These are phyloP conservation scores for Neoscelio sp. DNA, from an alignment of 2,888 invertebrate genomes.

Conservation along the genomic window DNA sequence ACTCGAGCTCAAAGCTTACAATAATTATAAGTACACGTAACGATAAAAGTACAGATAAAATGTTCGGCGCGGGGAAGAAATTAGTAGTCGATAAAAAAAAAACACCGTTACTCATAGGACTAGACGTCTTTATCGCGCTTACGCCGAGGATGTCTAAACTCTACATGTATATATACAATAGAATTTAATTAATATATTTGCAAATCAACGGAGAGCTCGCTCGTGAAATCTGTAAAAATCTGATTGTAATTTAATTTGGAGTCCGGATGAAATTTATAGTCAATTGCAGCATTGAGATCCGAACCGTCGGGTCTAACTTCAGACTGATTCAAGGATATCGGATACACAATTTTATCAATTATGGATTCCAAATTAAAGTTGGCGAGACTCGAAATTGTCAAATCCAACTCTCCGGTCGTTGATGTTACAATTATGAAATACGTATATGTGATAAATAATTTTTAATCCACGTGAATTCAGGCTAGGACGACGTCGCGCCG, in stretches of 20 bases:
- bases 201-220: constrained; percentile 74
- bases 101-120: constrained; percentile 71
- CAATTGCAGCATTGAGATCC: constrained; percentile 7
- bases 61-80: constrained; percentile 57
- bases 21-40: constrained; percentile 73
- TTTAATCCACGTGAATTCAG: constrained; percentile 76
- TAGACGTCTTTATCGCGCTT: constrained; percentile 77
- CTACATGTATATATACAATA: constrained; percentile 76
- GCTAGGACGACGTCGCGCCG: constrained; percentile 74
- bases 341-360: constrained; percentile 14
- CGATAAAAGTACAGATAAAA: constrained; percentile 47
- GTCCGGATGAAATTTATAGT: constrained; percentile 9
- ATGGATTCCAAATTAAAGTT: constrained; percentile 23
- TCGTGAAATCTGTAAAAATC: no score
- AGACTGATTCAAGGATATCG: constrained; percentile 30
- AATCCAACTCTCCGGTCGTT: constrained; percentile 77
- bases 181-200: constrained; percentile 72
- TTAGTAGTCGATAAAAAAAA: constrained; percentile 66
- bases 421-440: constrained; percentile 75
- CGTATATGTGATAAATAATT: constrained; percentile 79
- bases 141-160: constrained; percentile 72
- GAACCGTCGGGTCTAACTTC: neutral
- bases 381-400: constrained; percentile 66
- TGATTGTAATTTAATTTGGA: constrained; percentile 47
- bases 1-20: constrained; percentile 80